Conservation (phyloP, 2,113 vertebrate genomes). For the Gopherus flavomarginatus region DNA sequence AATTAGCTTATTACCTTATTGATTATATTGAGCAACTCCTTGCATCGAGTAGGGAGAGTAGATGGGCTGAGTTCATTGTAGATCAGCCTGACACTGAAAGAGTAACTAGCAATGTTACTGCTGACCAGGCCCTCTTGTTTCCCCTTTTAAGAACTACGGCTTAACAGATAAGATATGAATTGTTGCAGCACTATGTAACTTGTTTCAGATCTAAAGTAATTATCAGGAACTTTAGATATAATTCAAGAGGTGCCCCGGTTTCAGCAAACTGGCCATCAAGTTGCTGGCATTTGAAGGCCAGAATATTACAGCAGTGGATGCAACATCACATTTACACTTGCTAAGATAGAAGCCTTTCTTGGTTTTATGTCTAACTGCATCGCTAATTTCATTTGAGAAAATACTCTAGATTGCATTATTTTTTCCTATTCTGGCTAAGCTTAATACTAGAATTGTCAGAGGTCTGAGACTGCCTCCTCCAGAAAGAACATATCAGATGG, state of each 20-base stretch:
- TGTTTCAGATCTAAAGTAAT: neutral
- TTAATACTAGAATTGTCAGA: neutral
- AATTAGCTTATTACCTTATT: neutral
- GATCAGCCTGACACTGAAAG: neutral
- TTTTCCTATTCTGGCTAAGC: neutral
- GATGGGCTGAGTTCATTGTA: accelerated
- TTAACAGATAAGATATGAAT: neutral
- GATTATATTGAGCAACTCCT: neutral
- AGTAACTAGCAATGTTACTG: neutral
- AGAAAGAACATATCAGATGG: neutral
- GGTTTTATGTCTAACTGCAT: neutral
- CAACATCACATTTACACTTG: neutral
- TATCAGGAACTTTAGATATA: neutral
- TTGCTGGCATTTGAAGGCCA: neutral
- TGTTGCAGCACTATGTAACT: neutral
- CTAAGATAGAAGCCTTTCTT: neutral
- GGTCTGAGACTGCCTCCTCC: neutral
- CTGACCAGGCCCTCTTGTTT: neutral
- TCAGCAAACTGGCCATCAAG: neutral
- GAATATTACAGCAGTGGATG: neutral
- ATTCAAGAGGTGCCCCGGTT: neutral
- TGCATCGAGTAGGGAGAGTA: neutral
- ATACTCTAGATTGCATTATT: neutral
- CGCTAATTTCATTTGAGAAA: neutral
- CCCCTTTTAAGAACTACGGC: neutral